Evolutionary conservation across 92 coral and sea anemone species (phyloP).

Genomic region (Epizoanthus ramosus): DNA sequence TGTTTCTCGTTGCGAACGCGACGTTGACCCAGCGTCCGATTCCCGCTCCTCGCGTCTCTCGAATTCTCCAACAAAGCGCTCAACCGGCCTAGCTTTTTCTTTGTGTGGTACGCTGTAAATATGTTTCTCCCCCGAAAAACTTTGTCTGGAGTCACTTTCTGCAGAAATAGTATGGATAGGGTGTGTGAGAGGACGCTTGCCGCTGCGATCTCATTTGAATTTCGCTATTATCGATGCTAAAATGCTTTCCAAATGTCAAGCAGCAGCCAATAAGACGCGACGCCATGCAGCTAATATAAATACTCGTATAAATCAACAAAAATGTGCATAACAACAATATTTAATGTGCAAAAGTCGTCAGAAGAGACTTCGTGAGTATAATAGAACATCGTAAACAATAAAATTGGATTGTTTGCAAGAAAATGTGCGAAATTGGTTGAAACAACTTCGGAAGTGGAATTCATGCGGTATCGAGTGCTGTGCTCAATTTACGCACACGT

Average conservation of each 20-base stretch:
- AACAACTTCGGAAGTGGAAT: not conserved
- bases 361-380: constrained; percentile 15
- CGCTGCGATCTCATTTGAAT: constrained; percentile 36
- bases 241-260: constrained; percentile 27
- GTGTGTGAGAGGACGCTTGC: constrained; percentile 49
- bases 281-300: constrained; percentile 37
- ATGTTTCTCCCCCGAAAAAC: constrained; percentile 5
- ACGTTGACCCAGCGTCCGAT: constrained; percentile 16
- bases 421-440: constrained; percentile 5
- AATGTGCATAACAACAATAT: constrained; percentile 40
- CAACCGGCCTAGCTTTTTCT: constrained; percentile 8
- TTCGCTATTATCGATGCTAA: constrained; percentile 41
- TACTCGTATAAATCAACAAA: constrained; percentile 35
- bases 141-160: constrained; percentile 40
- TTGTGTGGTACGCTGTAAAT: constrained; percentile 32
- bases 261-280: constrained; percentile 24
- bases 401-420: not conserved
- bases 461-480: not conserved
- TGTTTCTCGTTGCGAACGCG: constrained; percentile 39
- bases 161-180: constrained; percentile 41
- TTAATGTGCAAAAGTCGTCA: constrained; percentile 25
- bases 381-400: constrained; percentile 14
- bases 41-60: constrained; percentile 26
- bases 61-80: constrained; percentile 21
- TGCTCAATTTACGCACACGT: not conserved